phyloP scores from a whole-genome alignment of 2,113 vertebrate species.

The Elanoides forficatus region DNA sequence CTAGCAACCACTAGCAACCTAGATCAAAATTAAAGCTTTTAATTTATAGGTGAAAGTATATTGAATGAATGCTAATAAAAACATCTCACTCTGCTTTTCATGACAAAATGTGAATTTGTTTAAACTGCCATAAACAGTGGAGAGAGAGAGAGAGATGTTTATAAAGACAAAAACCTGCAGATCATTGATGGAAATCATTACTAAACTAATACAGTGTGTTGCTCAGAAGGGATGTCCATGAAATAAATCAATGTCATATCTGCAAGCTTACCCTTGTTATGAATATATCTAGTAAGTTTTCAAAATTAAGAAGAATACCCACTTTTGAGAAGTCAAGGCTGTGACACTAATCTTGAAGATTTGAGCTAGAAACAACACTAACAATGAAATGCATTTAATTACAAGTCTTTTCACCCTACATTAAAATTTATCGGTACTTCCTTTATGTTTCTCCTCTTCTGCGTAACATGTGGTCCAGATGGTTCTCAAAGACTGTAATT shows the following conservation, averaged over 20 bases:
- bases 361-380: background rate
- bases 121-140: background rate
- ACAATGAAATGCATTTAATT: constrained; percentile 53
- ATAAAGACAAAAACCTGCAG: background rate
- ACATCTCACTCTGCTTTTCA: background rate
- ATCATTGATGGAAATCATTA: background rate
- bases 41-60: background rate
- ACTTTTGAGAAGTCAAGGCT: background rate
- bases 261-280: background rate
- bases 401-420: constrained; percentile 41
- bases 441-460: constrained; percentile 47
- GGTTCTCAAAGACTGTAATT: constrained; percentile 58
- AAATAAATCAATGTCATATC: constrained; percentile 13
- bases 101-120: background rate
- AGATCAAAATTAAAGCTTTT: background rate
- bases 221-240: background rate
- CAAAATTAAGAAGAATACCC: background rate
- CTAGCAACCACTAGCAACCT: background rate
- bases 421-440: constrained; percentile 64
- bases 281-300: background rate
- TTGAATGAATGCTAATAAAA: background rate
- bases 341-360: background rate
- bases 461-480: constrained; percentile 49
- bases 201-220: background rate
- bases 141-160: background rate